A percentile compares a stretch with the other conserved stretches of the same genome.
Evolutionary conservation across 2,888 invertebrate genomes (phyloP).

Genomic region (Gymnosoma rotundatum): DNA sequence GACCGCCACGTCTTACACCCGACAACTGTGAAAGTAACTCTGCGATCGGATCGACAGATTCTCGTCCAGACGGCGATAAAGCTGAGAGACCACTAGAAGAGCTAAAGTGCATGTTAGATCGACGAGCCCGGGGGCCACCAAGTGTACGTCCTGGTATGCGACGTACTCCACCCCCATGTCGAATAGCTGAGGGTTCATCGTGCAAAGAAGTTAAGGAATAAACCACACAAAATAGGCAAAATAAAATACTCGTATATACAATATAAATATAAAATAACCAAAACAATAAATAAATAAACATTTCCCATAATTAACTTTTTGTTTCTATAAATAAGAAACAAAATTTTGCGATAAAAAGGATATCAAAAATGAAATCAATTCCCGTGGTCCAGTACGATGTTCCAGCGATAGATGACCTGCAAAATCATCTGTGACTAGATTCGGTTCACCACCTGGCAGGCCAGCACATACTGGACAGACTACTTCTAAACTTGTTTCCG

Average conservation of each 20-base stretch:
- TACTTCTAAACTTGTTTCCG: constrained; percentile 96
- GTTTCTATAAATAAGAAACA: neutral
- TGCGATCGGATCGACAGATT: constrained; percentile 97
- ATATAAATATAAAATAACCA: neutral
- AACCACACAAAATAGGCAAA: constrained; percentile 63
- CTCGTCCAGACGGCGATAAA: constrained; percentile 92
- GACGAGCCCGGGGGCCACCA: constrained; percentile 89
- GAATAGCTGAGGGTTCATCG: constrained; percentile 94
- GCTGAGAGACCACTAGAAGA: constrained; percentile 93
- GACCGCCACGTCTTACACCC: constrained; percentile 89
- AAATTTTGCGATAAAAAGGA: constrained; percentile 84
- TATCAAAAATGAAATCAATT: constrained; percentile 95
- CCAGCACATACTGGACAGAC: constrained; percentile 99
- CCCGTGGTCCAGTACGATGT: constrained; percentile 94
- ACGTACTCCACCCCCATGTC: constrained; percentile 87
- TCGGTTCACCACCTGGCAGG: constrained; percentile 97
- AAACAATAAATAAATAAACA: neutral
- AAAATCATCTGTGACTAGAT: constrained; percentile 98
- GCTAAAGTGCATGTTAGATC: constrained; percentile 98
- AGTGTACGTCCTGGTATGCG: constrained; percentile 92
- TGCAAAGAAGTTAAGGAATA: constrained; percentile 84
- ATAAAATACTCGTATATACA: neutral
- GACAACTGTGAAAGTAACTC: constrained; percentile 97
- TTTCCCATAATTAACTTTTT: too few species aligned
- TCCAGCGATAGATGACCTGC: constrained; percentile 97